Evolutionary conservation across 2,888 invertebrate species (phyloP).

Genomic region (Rhyacophila evoluta): DNA sequence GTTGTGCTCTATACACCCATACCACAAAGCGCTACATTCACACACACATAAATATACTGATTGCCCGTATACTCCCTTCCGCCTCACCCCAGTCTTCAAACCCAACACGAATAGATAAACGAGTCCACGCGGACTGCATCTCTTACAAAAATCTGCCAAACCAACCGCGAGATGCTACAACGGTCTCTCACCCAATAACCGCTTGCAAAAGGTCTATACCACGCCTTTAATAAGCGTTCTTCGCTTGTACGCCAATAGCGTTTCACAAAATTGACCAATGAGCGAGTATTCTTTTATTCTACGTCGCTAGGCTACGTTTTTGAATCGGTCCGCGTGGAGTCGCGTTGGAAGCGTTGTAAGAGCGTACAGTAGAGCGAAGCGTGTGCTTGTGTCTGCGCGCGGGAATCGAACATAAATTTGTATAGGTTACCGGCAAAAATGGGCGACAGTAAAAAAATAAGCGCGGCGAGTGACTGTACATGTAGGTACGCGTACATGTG

Average conservation of each 20-base stretch:
- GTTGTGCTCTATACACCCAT: constrained; percentile 58
- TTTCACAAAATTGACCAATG: constrained; percentile 49
- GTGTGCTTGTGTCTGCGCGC: constrained; percentile 48
- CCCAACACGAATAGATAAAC: constrained; percentile 69
- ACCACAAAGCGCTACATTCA: constrained; percentile 36
- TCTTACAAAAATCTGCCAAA: constrained; percentile 70
- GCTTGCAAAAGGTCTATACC: constrained; percentile 65
- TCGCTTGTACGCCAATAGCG: constrained; percentile 61
- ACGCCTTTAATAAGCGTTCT: constrained; percentile 73
- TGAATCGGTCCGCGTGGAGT: constrained; percentile 58
- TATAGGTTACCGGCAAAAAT: constrained; percentile 54
- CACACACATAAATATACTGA: constrained; percentile 62
- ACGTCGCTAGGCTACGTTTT: constrained; percentile 25
- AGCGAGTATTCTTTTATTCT: constrained; percentile 56
- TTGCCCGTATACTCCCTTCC: constrained; percentile 72
- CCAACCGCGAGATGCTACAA: constrained; percentile 61
- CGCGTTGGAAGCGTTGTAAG: constrained; percentile 18
- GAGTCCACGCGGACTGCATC: constrained; percentile 71
- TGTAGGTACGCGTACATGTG: constrained; percentile 44
- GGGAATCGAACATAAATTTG: constrained; percentile 52
- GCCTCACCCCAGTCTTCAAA: constrained; percentile 68
- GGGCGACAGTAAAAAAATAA: constrained; percentile 50
- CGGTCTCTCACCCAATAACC: constrained; percentile 60
- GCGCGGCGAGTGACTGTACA: constrained; percentile 50
- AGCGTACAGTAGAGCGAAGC: constrained; percentile 52